Conservation (phyloP, 1,140 invertebrate species). For the Drepana arcuata region DNA sequence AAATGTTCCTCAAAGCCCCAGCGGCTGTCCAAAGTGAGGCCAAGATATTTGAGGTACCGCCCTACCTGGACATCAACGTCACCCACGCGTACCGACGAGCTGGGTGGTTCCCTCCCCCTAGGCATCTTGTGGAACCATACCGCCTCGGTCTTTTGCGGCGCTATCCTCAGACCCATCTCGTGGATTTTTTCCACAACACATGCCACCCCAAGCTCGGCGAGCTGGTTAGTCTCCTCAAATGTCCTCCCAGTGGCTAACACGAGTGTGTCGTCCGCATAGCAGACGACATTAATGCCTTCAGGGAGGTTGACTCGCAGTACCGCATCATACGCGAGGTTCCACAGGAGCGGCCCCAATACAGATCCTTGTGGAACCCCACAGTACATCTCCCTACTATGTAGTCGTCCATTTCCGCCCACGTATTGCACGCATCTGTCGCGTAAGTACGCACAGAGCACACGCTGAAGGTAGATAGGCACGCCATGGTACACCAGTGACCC, state of each 20-base stretch:
- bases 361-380: conserved; percentile 14
- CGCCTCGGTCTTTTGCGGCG: no score
- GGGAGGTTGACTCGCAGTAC: conserved; percentile 5
- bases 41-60: not conserved
- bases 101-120: not conserved
- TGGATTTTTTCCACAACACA: no score
- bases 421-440: conserved; percentile 3
- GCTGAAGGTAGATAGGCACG: conserved; percentile 1
- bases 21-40: not conserved
- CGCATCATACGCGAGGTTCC: conserved; percentile 13
- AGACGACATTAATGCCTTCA: no score
- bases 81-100: not conserved
- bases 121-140: not conserved
- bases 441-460: conserved; percentile 5
- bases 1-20: conserved; percentile 1
- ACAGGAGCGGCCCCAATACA: conserved; percentile 6
- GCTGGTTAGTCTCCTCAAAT: no score
- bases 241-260: no score
- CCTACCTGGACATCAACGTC: not conserved
- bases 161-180: no score
- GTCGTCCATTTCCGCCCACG: not conserved
- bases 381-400: not conserved
- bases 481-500: conserved; percentile 2
- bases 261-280: conserved; percentile 7
- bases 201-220: no score